Base-by-base conservation (phyloP, 2,797 vertebrate species). In the Delichon dasypus region DNA sequence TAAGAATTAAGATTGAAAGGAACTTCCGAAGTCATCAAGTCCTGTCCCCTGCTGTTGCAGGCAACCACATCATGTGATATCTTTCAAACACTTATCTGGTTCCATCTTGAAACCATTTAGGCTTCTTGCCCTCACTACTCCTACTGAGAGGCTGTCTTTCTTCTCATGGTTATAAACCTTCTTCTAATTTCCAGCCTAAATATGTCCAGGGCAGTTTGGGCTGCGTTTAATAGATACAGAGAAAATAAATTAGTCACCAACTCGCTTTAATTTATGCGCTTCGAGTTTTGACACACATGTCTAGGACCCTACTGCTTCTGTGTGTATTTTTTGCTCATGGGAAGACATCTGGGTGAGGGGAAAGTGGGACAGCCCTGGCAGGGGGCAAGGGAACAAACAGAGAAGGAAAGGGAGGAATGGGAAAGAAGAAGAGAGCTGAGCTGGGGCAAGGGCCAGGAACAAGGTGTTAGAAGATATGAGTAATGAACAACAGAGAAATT, bases 1-100 rank as follows among this genome's bases (percentile, higher is more conserved):
- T 85, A 96, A 93, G 86, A 93, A 97, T 95, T 94, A 87, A 92
- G 90, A 93, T 50, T 87, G 92, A 94, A 93, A 93, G 94, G 84
- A 95, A 96, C 92, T 95, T 90, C 95, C 72, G 16, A 95, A 96
- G 96, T 97, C 96, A 93, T 96, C 95, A 89, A 94, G 84, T 96
- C 86, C 80, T 90, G 88, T 95, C 54, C 92, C 96, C 95, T 92
- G 95, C 96, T 95, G 95, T 61, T 92, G 93, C 61, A 95, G 92
- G 81, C 84, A 87, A 92, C 96, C 96, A 95, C 96, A 96, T 95
- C 95, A 85, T 29, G 95, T 89, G 86, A 90, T 80, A 60, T 55
- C 90, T 95, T 95, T 95, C 94, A 90, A 95, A 47, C 64, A 80
- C 75, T 94, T 95, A 90, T 95, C 95, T 96, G 23, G 29, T 61